Evolutionary conservation across 2,113 vertebrate genomes (phyloP).

Genomic region (Jacana jacana): DNA sequence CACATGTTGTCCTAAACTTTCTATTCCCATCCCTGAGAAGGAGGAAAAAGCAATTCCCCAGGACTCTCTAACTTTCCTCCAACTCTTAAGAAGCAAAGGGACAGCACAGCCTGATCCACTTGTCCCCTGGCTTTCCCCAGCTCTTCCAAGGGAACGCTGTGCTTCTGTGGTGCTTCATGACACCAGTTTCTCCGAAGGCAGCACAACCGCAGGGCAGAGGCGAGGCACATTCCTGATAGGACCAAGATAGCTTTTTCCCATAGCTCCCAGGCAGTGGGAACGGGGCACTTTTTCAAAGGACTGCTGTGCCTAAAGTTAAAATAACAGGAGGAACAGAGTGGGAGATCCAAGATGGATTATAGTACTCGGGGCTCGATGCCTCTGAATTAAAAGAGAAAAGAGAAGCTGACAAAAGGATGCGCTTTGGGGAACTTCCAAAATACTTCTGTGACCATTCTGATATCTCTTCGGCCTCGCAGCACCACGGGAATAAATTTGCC

Average conservation of each 20-base stretch:
- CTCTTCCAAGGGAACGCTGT: neutral
- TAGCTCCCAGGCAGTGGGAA: conserved; percentile 68
- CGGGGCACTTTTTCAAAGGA: conserved; percentile 39
- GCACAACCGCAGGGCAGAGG: conserved; percentile 47
- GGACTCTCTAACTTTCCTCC: neutral
- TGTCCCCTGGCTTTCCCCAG: neutral
- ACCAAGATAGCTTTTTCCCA: conserved; percentile 73
- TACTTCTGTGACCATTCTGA: neutral
- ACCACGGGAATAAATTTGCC: neutral
- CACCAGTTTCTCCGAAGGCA: conserved; percentile 36
- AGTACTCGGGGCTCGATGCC: neutral
- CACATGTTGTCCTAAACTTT: neutral
- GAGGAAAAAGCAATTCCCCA: neutral
- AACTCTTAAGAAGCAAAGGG: neutral
- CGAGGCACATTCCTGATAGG: conserved; percentile 62
- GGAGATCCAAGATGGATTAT: conserved; percentile 5
- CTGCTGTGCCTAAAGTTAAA: conserved; percentile 64
- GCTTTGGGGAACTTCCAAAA: conserved; percentile 26
- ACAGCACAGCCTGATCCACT: neutral
- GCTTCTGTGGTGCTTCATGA: neutral
- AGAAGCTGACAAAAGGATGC: conserved; percentile 28
- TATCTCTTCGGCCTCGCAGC: neutral
- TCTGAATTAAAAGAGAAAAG: neutral
- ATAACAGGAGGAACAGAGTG: conserved; percentile 39
- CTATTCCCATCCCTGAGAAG: neutral